Evolutionary conservation across 2,888 invertebrate genomes (phyloP), one percentile per base, ranked within the genome.

Genomic region (Sarcophaga variegata): DNA sequence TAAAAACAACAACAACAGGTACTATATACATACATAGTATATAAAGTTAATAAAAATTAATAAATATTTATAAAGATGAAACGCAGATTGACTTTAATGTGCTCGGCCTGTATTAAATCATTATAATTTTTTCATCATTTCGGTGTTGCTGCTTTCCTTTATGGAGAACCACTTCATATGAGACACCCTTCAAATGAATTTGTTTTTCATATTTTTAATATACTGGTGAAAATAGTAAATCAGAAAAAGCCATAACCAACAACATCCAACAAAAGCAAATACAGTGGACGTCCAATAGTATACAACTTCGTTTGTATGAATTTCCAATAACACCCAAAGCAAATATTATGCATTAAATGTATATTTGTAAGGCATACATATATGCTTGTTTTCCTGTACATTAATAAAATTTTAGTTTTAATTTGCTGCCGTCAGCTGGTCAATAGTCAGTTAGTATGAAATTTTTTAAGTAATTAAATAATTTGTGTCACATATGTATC

Each of bases 181-280:
- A 78, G 69, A 69, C 62, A 22, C 60, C 20, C 78, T 78, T 69
- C 47, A 69, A 69, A 37, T 66, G 37, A 17, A 37, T 66, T 66
- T 66, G 8, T 62, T 22, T 75, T 64, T 25, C 47, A 54, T 76
- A 49, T 66, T 66, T 66, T 66, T n/a, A n/a, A 66, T 66, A 45
- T 14, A 66, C 14, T 54, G 22, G 20, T 66, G 5, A 37, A 59
- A 66, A 76, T 54, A 66, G 66, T 37, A 37, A 45, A 17, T 66
- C 66, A 45, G 17, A 25, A 37, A 66, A 25, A 25, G 66, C 66
- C 25, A 66, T 66, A 10, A 66, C 37, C 14, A 17, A 54, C 54
- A 54, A 54, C 1, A 54, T 54, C 54, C 54, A 49, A 49, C 49
- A 49, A 14, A 14, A 49, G 4, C 14, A 14, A 14, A 54, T 37